These are phyloP conservation scores for Silurus lanzhouensis DNA, from an alignment of 2,797 vertebrate genomes.

Conservation along the genomic window DNA sequence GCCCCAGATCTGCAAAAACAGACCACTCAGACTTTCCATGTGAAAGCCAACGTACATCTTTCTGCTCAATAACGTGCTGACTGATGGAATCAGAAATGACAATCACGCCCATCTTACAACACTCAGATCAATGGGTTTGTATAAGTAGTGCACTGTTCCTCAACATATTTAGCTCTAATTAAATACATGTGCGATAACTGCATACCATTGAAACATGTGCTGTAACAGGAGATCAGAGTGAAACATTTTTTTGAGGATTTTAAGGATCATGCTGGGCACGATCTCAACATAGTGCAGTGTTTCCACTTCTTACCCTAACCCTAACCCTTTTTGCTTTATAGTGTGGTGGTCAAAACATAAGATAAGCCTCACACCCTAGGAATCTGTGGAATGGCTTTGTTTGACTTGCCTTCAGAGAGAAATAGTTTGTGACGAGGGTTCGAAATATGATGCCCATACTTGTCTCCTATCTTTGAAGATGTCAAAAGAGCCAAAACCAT, in stretches of 20 bases:
- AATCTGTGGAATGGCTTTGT: slow-evolving; percentile 77
- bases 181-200: slow-evolving; percentile 37
- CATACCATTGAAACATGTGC: slow-evolving; percentile 22
- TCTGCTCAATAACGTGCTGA: slow-evolving; percentile 35
- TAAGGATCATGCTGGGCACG: slow-evolving; percentile 26
- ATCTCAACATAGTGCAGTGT: slow-evolving; percentile 37
- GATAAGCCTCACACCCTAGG: slow-evolving; percentile 68
- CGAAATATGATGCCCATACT: slow-evolving; percentile 61
- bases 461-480: slow-evolving; percentile 50
- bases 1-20: slow-evolving; percentile 64
- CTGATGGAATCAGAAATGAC: slow-evolving; percentile 40
- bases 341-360: slow-evolving; percentile 69
- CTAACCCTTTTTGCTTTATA: slow-evolving; percentile 50
- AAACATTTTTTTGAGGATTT: slow-evolving; percentile 35
- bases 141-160: slow-evolving; percentile 16
- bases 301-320: slow-evolving; percentile 5
- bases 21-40: slow-evolving; percentile 55
- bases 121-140: slow-evolving; percentile 21
- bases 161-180: slow-evolving; percentile 30
- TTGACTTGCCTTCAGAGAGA: slow-evolving; percentile 58
- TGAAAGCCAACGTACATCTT: slow-evolving; percentile 27
- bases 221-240: slow-evolving; percentile 32
- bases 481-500: slow-evolving; percentile 51
- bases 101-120: slow-evolving; percentile 35
- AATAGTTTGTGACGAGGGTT: slow-evolving; percentile 59